These are phyloP conservation scores for Silurus meridionalis DNA, from an alignment of 2,113 vertebrate genomes.

Conservation along the genomic window DNA sequence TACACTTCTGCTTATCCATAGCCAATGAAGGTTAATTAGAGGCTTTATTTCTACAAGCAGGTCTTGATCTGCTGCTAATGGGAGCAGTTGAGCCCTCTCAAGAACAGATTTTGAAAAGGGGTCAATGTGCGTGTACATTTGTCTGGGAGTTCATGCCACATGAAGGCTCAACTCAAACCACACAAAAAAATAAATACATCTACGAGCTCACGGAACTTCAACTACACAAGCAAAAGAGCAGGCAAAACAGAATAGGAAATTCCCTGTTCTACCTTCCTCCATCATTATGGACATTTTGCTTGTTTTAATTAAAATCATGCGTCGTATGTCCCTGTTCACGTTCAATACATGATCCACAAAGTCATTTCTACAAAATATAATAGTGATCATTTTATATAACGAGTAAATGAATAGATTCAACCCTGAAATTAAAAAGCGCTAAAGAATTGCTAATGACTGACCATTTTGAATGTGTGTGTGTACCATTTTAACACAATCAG, in stretches of 20 bases:
- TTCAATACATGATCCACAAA: not conserved
- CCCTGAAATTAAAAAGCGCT: not conserved
- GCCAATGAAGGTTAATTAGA: conserved; percentile 59
- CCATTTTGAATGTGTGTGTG: too few species aligned
- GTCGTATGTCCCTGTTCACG: not conserved
- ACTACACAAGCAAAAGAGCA: not conserved
- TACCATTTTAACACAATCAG: not conserved
- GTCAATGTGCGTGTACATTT: not conserved
- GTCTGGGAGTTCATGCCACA: not conserved
- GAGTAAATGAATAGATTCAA: not conserved
- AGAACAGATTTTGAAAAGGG: not conserved
- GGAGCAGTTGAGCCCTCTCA: not conserved
- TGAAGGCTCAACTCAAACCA: not conserved
- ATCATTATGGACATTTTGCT: not conserved
- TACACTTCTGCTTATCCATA: conserved; percentile 60
- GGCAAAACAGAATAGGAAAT: not conserved
- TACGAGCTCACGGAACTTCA: not conserved
- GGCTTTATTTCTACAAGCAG: conserved; percentile 51
- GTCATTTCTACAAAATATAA: not conserved
- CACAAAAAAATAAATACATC: not conserved
- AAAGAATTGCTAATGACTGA: too few species aligned
- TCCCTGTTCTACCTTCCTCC: not conserved
- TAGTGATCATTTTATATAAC: not conserved
- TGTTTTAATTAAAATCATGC: not conserved
- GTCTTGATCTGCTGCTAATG: conserved; percentile 39